phyloP scores from a whole-genome alignment of 2,113 vertebrate genomes.

The Ranitomeya imitator region DNA sequence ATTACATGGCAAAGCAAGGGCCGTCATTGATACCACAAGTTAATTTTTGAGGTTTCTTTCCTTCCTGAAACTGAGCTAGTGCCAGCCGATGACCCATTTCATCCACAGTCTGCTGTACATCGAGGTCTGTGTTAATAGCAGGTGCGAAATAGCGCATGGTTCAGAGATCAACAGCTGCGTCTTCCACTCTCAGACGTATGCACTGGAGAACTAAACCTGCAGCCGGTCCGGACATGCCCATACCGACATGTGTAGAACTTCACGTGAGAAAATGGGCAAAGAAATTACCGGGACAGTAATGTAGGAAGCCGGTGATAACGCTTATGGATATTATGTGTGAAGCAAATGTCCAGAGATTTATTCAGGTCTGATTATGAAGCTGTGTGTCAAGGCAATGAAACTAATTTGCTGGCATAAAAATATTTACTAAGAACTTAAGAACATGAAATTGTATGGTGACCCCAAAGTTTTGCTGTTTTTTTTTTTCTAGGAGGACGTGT shows the following conservation, averaged over 20 bases:
- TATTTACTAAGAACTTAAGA: too few species aligned
- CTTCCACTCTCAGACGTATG: background rate
- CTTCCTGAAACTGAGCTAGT: slow-evolving; percentile 37
- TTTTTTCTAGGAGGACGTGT: too few species aligned
- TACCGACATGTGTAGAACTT: background rate
- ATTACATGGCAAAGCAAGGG: slow-evolving; percentile 10
- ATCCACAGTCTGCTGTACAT: background rate
- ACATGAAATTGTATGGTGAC: too few species aligned
- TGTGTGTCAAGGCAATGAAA: background rate
- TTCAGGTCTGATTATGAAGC: background rate
- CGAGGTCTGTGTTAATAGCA: background rate
- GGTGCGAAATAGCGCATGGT: slow-evolving; percentile 19
- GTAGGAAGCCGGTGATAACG: background rate
- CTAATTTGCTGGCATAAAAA: too few species aligned
- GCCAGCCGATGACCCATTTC: background rate
- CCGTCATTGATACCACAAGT: slow-evolving; percentile 18
- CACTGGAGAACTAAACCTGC: background rate
- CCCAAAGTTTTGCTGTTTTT: too few species aligned
- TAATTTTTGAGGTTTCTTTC: background rate
- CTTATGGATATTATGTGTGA: background rate
- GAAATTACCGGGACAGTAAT: background rate
- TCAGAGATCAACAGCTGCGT: slow-evolving; percentile 20
- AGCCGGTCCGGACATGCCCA: background rate
- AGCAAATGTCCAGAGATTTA: background rate
- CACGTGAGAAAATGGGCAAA: background rate